Evolutionary conservation across 1,140 invertebrate species (phyloP).

Genomic region (Aphis gossypii): DNA sequence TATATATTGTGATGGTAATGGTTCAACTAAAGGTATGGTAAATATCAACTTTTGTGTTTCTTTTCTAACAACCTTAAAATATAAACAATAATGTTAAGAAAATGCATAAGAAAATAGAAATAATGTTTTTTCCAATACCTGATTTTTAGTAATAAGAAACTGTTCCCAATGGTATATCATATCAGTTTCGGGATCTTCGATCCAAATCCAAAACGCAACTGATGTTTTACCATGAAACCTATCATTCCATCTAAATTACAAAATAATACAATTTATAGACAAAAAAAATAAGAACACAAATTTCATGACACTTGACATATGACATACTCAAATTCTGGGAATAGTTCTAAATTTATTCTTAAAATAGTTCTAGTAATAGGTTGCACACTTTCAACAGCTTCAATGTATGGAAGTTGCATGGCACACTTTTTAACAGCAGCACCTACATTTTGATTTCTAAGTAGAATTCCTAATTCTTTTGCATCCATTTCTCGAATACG

Average conservation of each 20-base stretch:
- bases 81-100: constrained; percentile 36
- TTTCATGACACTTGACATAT: constrained; percentile 50
- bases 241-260: constrained; percentile 81
- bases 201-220: constrained; percentile 97
- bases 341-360: constrained; percentile 83
- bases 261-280: constrained; percentile 41
- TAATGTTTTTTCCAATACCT: constrained; percentile 68
- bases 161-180: constrained; percentile 96
- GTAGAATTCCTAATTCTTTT: constrained; percentile 81
- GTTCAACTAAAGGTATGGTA: constrained; percentile 94
- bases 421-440: constrained; percentile 83
- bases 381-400: constrained; percentile 85
- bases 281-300: constrained; percentile 15
- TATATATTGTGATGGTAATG: constrained; percentile 90
- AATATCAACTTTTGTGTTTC: constrained; percentile 88
- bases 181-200: constrained; percentile 93
- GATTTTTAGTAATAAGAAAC: constrained; percentile 86
- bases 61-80: constrained; percentile 68
- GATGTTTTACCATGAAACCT: constrained; percentile 84
- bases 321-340: constrained; percentile 78
- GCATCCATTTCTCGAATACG: constrained; percentile 84
- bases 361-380: constrained; percentile 95
- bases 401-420: constrained; percentile 82
- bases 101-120: not conserved
- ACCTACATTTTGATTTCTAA: constrained; percentile 81